A percentile compares a stretch with the other conserved stretches of the same genome.
phyloP scores from a whole-genome alignment of 2,888 invertebrate genomes.

The Trachelus iudaicus region DNA sequence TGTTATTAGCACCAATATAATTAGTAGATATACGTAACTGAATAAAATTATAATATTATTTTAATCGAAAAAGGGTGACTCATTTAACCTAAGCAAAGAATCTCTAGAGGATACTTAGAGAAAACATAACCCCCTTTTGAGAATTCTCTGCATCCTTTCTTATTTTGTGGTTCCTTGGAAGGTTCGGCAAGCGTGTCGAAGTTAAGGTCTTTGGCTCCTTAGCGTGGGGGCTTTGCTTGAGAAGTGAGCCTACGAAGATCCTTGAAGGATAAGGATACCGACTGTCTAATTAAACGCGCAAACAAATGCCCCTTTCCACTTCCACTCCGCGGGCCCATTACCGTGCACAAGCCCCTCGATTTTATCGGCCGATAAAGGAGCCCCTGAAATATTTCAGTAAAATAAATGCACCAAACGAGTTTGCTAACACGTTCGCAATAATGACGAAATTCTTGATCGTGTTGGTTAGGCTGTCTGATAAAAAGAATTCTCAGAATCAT shows the following conservation, averaged over 20 bases:
- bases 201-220: constrained; percentile 13
- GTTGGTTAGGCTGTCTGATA: constrained; percentile 20
- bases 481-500: background rate
- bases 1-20: no score
- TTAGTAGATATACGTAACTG: no score
- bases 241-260: constrained; percentile 35
- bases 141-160: no score
- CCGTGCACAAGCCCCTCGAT: constrained; percentile 23
- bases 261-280: constrained; percentile 39
- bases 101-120: no score
- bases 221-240: constrained; percentile 33
- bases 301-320: constrained; percentile 41
- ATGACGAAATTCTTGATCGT: constrained; percentile 25
- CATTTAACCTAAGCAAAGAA: no score
- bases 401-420: constrained; percentile 25
- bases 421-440: constrained; percentile 24
- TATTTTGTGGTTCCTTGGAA: no score
- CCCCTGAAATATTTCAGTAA: constrained; percentile 23
- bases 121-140: no score
- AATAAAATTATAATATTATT: no score
- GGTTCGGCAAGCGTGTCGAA: no score
- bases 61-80: no score
- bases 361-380: constrained; percentile 22
- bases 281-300: constrained; percentile 46
- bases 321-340: constrained; percentile 27